Evolutionary conservation across 1,140 invertebrate genomes (phyloP).

Genomic region (Tigriopus japonicus): DNA sequence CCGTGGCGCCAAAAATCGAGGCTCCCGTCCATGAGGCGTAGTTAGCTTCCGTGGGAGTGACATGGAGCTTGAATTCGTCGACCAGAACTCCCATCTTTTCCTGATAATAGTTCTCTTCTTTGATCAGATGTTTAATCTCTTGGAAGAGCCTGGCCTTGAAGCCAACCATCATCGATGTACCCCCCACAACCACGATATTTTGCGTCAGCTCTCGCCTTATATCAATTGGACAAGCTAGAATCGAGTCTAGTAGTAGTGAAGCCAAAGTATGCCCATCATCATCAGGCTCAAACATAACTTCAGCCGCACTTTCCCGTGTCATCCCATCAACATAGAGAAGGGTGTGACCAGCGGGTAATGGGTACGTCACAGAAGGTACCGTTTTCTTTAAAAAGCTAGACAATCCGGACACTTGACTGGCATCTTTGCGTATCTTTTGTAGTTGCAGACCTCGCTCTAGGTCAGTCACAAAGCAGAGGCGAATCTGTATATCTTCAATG

Average conservation of each 20-base stretch:
- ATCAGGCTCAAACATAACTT: constrained; percentile 64
- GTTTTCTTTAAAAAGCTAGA: constrained; percentile 23
- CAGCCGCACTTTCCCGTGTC: constrained; percentile 52
- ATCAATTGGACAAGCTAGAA: constrained; percentile 56
- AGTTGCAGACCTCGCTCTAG: constrained; percentile 43
- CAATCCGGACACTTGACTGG: constrained; percentile 21
- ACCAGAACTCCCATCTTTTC: constrained; percentile 35
- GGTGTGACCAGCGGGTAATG: constrained; percentile 36
- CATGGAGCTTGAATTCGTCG: constrained; percentile 52
- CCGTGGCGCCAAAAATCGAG: constrained; percentile 61
- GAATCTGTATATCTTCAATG: constrained; percentile 42
- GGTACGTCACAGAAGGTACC: constrained; percentile 46
- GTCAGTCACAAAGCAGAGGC: constrained; percentile 63
- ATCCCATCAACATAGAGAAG: constrained; percentile 41
- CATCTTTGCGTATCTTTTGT: constrained; percentile 22
- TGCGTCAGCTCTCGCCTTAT: constrained; percentile 46
- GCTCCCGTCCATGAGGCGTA: constrained; percentile 68
- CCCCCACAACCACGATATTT: constrained; percentile 65
- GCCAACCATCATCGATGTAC: constrained; percentile 57
- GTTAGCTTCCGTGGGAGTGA: constrained; percentile 56
- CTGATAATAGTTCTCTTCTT: constrained; percentile 39
- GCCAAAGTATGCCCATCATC: constrained; percentile 60
- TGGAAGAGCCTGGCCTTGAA: constrained; percentile 48
- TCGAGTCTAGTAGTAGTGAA: constrained; percentile 60
- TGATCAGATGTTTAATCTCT: constrained; percentile 46